Base-by-base conservation (phyloP, 2,888 invertebrate genomes). In the Mamestra brassicae region DNA sequence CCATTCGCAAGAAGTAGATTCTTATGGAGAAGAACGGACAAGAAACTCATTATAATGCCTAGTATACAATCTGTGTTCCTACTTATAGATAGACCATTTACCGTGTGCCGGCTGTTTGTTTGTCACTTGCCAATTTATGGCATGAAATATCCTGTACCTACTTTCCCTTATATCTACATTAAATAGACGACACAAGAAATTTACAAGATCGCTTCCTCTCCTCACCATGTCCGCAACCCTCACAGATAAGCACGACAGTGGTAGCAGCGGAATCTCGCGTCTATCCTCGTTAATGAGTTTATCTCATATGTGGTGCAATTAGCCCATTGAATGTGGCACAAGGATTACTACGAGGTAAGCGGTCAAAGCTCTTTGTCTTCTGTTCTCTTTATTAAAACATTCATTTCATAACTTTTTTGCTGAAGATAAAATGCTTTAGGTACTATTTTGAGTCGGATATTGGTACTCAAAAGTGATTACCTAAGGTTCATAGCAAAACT, bases 241-340 rank as follows among this genome's bases (percentile, higher is more conserved):
- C 84, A 80, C 91, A 94, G 96, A 96, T 96, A 96, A 96, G 95
- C 94, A 88, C 89, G 88, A 88, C 91, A 92, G 91, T 88, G 92
- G 92, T 90, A 92, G 92, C 90, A 90, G 89, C 91, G 94, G 94
- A 95, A 95, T 95, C 94, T 95, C 94, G 92, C 91, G 93, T 95
- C 94, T 95, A 95, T 96, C 95, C 95, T 95, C 94, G 95, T 93
- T 95, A 96, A 96, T 96, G 95, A 95, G 96, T 95, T 95, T 95
- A 96, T 96, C 96, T 95, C 96, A 95, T 91, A 94, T 93, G 94
- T 94, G 89, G 88, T 89, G 95, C 94, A 95, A 96, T 96, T 96
- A 96, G 92, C 90, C 91, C 93, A 91, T 91, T 92, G 92, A 94
- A 96, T 95, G 94, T 94, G 93, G 95, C 90, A 93, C 96, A 94